Evolutionary conservation across 2,797 vertebrate genomes (phyloP).

Genomic region (Trematomus bernacchii): DNA sequence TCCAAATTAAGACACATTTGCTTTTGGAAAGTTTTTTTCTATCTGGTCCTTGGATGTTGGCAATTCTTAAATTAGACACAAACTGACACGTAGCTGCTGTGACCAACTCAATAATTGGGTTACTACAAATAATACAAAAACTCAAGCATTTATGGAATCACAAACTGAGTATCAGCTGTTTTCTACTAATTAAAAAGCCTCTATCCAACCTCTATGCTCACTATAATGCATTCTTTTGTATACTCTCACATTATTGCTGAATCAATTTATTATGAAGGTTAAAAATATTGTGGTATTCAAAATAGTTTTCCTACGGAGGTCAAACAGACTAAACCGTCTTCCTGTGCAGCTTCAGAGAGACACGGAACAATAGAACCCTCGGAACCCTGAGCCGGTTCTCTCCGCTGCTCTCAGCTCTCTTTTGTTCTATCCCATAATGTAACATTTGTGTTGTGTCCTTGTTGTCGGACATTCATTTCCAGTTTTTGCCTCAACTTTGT

Average conservation of each 20-base stretch:
- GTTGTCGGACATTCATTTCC: conserved; percentile 9
- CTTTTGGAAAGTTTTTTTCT: neutral
- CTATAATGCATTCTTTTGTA: conserved; percentile 27
- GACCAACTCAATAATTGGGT: neutral
- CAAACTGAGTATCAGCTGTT: neutral
- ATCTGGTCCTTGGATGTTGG: neutral
- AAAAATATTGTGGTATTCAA: conserved; percentile 28
- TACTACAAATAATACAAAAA: neutral
- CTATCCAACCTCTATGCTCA: conserved; percentile 25
- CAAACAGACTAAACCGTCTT: conserved; percentile 6
- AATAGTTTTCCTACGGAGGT: conserved; percentile 18
- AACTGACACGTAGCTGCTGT: no score
- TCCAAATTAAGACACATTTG: neutral
- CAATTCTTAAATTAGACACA: neutral
- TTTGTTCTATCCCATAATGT: neutral
- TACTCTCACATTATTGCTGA: conserved; percentile 25
- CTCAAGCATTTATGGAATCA: neutral
- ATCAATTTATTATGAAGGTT: conserved; percentile 49
- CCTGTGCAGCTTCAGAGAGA: neutral
- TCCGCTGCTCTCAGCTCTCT: conserved; percentile 3
- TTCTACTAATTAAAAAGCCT: neutral
- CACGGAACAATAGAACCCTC: neutral
- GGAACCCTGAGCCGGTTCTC: conserved; percentile 7
- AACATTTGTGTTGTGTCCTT: neutral
- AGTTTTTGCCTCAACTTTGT: neutral